A percentile compares a stretch with the other conserved stretches of the same genome.
phyloP scores from a whole-genome alignment of 2,888 invertebrate species.

The Netelia virgata region DNA sequence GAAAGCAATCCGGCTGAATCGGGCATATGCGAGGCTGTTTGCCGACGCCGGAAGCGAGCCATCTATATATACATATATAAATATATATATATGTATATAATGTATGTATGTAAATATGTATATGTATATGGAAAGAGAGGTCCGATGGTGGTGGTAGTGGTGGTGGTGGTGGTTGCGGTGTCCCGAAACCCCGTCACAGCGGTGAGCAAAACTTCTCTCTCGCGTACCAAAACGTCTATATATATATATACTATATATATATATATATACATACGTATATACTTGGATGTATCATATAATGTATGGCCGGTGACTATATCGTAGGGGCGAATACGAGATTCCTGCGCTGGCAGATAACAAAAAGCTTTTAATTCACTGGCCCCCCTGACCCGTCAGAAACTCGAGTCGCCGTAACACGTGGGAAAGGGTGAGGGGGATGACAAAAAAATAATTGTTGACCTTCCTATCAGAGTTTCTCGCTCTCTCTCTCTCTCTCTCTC shows the following conservation, averaged over 20 bases:
- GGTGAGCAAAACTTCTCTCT: slow-evolving; percentile 42
- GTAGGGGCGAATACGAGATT: slow-evolving; percentile 45
- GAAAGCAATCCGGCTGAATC: slow-evolving; percentile 67
- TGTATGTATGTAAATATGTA: slow-evolving; percentile 4
- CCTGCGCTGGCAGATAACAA: slow-evolving; percentile 54
- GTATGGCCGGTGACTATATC: slow-evolving; percentile 25
- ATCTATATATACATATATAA: background rate
- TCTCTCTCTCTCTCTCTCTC: too few relatives aligned
- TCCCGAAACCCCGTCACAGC: slow-evolving; percentile 50
- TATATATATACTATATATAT: background rate
- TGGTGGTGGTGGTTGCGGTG: slow-evolving; percentile 39
- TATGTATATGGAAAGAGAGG: slow-evolving; percentile 11
- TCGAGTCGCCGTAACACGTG: slow-evolving; percentile 30
- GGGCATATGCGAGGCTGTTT: slow-evolving; percentile 63
- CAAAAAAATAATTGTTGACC: slow-evolving; percentile 34
- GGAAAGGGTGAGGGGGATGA: background rate
- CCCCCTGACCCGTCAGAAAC: slow-evolving; percentile 50
- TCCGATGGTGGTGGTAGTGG: background rate
- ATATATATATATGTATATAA: slow-evolving; percentile 7
- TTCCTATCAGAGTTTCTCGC: slow-evolving; percentile 10
- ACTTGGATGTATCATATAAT: slow-evolving; percentile 17
- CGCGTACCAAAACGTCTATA: background rate
- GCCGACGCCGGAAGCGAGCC: slow-evolving; percentile 46
- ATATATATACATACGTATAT: background rate
- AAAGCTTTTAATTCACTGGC: slow-evolving; percentile 62